These are phyloP conservation scores for Colinus virginianus DNA, from an alignment of 2,113 vertebrate species.

Conservation along the genomic window DNA sequence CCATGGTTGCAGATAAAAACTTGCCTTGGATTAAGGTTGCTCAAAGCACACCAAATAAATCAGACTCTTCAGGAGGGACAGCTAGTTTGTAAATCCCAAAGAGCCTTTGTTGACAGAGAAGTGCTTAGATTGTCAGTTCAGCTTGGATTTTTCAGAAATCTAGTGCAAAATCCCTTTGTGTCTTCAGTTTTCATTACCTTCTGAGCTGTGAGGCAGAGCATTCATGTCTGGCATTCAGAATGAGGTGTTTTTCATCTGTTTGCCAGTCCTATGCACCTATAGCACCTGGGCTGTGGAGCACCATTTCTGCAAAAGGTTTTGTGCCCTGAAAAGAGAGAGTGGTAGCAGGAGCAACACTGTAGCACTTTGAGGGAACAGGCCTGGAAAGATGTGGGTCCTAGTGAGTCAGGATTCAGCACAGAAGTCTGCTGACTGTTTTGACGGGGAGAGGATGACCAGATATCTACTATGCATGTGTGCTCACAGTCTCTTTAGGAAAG, in stretches of 20 bases:
- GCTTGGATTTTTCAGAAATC: slow-evolving; percentile 64
- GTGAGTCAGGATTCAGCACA: background rate
- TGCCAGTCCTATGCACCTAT: background rate
- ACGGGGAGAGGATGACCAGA: background rate
- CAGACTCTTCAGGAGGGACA: slow-evolving; percentile 44
- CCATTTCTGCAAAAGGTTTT: background rate
- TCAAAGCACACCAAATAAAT: slow-evolving; percentile 49
- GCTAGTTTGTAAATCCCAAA: slow-evolving; percentile 58
- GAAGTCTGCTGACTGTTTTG: background rate
- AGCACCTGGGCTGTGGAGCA: background rate
- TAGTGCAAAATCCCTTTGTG: slow-evolving; percentile 65
- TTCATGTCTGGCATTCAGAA: slow-evolving; percentile 26
- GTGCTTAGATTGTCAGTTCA: slow-evolving; percentile 68
- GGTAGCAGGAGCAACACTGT: background rate
- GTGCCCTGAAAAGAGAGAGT: background rate
- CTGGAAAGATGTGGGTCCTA: background rate
- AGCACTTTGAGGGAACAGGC: background rate
- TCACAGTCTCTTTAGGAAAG: background rate
- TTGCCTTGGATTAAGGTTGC: slow-evolving; percentile 13
- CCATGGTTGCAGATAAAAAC: slow-evolving; percentile 37
- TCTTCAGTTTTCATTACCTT: slow-evolving; percentile 59
- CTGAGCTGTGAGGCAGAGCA: background rate
- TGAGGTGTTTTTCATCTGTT: background rate
- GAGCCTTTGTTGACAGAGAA: slow-evolving; percentile 62
- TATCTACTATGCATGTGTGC: background rate